These are phyloP conservation scores for Periparus ater DNA, from an alignment of 2,797 vertebrate species.

Conservation along the genomic window DNA sequence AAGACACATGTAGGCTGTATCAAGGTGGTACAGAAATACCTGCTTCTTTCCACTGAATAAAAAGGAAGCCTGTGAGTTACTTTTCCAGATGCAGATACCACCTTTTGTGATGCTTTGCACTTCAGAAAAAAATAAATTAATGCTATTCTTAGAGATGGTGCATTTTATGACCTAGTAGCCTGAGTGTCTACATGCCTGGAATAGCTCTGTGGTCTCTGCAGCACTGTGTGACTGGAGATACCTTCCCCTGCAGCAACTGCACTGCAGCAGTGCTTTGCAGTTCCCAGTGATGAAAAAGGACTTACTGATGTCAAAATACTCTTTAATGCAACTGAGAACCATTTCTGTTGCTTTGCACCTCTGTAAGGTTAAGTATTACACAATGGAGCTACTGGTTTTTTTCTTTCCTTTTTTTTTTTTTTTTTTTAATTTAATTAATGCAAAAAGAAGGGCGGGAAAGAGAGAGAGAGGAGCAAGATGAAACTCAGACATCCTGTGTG, in stretches of 20 bases:
- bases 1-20: background rate
- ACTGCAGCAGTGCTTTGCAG: background rate
- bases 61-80: background rate
- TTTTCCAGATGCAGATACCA: background rate
- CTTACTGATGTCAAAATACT: background rate
- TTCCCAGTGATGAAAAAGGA: background rate
- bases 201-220: background rate
- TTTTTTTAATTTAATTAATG: background rate
- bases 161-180: background rate
- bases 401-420: background rate
- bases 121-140: background rate
- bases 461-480: background rate
- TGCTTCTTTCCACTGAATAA: background rate
- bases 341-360: background rate
- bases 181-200: background rate
- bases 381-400: background rate
- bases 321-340: background rate
- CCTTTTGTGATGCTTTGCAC: background rate
- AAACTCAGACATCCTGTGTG: background rate
- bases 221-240: background rate
- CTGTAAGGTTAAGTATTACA: background rate
- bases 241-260: background rate
- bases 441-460: background rate
- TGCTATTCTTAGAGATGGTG: background rate
- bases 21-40: background rate